Percentiles rank a stretch among this genome's conserved stretches.
These are phyloP conservation scores for Hiodon tergisus DNA, from an alignment of 2,113 vertebrate species.

Conservation along the genomic window DNA sequence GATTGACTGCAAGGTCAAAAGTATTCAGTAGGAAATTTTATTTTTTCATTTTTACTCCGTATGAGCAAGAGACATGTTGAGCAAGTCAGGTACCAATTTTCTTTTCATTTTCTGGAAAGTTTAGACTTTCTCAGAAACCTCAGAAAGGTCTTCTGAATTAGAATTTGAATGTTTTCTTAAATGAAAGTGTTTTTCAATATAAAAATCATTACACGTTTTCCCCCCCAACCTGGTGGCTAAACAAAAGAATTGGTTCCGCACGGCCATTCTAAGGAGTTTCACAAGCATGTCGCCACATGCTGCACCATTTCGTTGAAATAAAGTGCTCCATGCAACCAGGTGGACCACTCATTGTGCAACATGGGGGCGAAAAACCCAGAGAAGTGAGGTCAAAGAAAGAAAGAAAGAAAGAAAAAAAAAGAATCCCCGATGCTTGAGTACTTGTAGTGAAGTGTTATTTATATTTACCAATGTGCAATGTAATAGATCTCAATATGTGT, in stretches of 20 bases:
- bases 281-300: conserved; percentile 2
- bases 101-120: no score
- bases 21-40: neutral
- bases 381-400: neutral
- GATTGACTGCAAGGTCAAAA: neutral
- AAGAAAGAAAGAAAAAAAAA: conserved; percentile 20
- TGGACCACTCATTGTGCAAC: conserved; percentile 9
- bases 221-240: neutral
- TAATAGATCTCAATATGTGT: conserved; percentile 39
- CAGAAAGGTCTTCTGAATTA: no score
- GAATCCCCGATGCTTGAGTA: conserved; percentile 21
- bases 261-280: neutral
- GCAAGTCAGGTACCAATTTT: no score
- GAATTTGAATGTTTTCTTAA: no score
- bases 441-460: conserved; percentile 24
- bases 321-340: conserved; percentile 1
- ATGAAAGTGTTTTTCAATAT: no score
- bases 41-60: no score
- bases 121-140: no score
- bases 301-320: neutral
- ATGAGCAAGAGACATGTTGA: no score
- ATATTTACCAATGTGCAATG: conserved; percentile 26
- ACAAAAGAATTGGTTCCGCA: neutral
- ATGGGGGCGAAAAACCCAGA: conserved; percentile 5
- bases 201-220: no score